A percentile compares a stretch with the other conserved stretches of the same genome.
phyloP scores from a whole-genome alignment of 2,113 vertebrate genomes.

The Neolamprologus falcicula region DNA sequence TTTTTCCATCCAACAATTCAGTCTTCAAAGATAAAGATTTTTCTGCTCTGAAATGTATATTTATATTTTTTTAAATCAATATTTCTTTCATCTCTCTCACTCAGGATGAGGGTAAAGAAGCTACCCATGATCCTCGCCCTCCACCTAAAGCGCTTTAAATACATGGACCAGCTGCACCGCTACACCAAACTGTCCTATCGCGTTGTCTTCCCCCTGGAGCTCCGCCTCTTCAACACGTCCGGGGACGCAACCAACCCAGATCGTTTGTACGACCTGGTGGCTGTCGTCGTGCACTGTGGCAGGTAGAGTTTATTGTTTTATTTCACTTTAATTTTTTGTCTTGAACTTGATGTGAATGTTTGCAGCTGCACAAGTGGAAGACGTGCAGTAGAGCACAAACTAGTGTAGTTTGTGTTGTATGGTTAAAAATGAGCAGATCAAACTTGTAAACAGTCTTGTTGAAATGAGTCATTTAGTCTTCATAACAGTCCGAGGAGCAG shows the following conservation, averaged over 20 bases:
- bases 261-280: constrained; percentile 89
- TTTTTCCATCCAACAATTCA: rapidly evolving
- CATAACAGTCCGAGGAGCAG: neutral
- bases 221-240: constrained; percentile 90
- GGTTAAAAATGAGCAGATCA: neutral
- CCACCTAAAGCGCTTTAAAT: constrained; percentile 91
- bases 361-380: neutral
- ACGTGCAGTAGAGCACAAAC: neutral
- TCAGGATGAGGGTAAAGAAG: constrained; percentile 89
- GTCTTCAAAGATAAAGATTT: neutral
- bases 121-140: constrained; percentile 90
- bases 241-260: constrained; percentile 91
- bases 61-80: rapidly evolving
- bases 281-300: constrained; percentile 90
- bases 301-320: constrained; percentile 64
- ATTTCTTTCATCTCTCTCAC: neutral
- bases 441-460: neutral
- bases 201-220: constrained; percentile 89
- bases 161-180: constrained; percentile 93
- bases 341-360: neutral
- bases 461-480: neutral
- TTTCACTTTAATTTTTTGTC: neutral
- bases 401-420: neutral
- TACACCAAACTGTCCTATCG: constrained; percentile 93
- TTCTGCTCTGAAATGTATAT: neutral